Evolutionary conservation across 2,113 vertebrate species (phyloP), one percentile per base, ranked within the genome.

Genomic region (Hippoglossus stenolepis): DNA sequence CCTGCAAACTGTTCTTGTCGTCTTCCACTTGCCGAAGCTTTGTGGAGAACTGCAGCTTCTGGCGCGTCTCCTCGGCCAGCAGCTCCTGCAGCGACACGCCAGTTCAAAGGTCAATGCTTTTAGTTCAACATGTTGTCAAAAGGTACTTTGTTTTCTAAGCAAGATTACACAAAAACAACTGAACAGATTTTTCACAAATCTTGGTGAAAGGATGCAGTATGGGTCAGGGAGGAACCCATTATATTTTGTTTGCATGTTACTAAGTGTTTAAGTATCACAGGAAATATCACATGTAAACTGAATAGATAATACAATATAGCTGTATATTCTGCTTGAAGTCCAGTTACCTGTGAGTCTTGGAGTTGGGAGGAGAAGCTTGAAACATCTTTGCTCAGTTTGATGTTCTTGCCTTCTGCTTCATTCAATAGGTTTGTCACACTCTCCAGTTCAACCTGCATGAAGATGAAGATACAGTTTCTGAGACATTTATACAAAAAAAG

Each of bases 311-410:
- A 23, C 21, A 28, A 51, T 13, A 17, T 2, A 26, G 53, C 17
- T 38, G 7, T 5, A 53, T 31, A 56, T 60, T 17, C 26, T 23
- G 26, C 31, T 58, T 0, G 13, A 38, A 2, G 47, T 61, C 35
- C 12, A 38, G 28, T 79, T 89, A 97, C 98, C 95, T 99, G 97
- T 2, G 95, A 88, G 21, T 99, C 97, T 82, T 98, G 97, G 31
- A 99, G 95, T 85, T 99, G 97, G 64, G 97, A 95, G 75, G 94
- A 83, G 1, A 99, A 91, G 24, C 96, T 94, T 7, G 94, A 87
- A 59, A 99, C 95, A 0, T 98, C 98, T 93, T 99, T 99, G 87
- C 95, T 96, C 80, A 99, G 79, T 73, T 98, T 99, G 86, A 97
- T 98, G 77, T 96, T 95, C 92, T 99, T 99, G 65, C 96, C 92